Evolutionary conservation across 2,888 invertebrate genomes (phyloP).

Genomic region (Salpingus planirostris): DNA sequence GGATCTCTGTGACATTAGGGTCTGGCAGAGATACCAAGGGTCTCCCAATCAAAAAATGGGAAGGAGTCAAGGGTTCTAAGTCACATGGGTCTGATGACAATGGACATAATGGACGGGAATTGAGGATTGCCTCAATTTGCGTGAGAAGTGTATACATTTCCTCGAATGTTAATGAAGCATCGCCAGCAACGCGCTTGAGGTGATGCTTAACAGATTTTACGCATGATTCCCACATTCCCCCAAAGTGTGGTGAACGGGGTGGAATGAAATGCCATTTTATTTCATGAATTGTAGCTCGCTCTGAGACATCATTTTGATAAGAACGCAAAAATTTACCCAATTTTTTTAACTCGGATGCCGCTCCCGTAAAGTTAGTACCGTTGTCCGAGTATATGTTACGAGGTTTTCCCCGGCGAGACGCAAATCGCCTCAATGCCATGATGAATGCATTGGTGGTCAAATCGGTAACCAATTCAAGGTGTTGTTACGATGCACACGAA

Average conservation of each 20-base stretch:
- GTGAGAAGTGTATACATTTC: slow-evolving; percentile 25
- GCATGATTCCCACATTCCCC: slow-evolving; percentile 33
- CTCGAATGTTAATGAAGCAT: slow-evolving; percentile 23
- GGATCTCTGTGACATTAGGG: slow-evolving; percentile 11
- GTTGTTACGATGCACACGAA: background rate
- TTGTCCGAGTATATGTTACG: background rate
- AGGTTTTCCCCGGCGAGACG: background rate
- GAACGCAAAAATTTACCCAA: background rate
- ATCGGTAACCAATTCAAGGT: background rate
- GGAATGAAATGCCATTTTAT: slow-evolving; percentile 27
- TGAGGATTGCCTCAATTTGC: slow-evolving; percentile 29
- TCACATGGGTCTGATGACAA: slow-evolving; percentile 24
- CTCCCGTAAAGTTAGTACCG: slow-evolving; percentile 1
- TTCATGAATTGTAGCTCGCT: slow-evolving; percentile 2
- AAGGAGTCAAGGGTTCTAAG: slow-evolving; percentile 21
- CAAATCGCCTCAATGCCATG: background rate
- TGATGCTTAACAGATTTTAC: slow-evolving; percentile 29
- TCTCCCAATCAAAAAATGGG: slow-evolving; percentile 26
- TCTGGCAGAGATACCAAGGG: slow-evolving; percentile 17
- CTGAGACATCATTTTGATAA: slow-evolving; percentile 1
- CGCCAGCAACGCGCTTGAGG: slow-evolving; percentile 22
- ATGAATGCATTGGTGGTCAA: background rate
- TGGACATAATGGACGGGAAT: slow-evolving; percentile 28
- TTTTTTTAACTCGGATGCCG: background rate
- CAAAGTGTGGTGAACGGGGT: slow-evolving; percentile 25